Percentiles rank a stretch among this genome's conserved stretches.
Evolutionary conservation across 2,888 invertebrate species (phyloP).

Genomic region (Oithona nana): DNA sequence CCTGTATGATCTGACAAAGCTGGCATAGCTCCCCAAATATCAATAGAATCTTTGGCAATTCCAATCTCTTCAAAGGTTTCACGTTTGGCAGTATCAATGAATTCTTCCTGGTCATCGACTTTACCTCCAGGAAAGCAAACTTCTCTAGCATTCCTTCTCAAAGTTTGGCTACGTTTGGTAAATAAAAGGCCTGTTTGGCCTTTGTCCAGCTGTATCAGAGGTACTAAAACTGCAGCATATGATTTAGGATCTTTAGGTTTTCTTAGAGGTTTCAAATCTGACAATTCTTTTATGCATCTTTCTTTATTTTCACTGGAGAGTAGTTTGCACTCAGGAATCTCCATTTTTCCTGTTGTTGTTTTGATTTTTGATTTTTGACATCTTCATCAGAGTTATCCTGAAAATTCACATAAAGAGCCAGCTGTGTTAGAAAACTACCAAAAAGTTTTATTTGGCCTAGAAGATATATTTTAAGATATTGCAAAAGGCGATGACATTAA

Average conservation of each 20-base stretch:
- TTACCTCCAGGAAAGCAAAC: conserved; percentile 15
- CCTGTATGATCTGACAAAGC: not conserved
- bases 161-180: not conserved
- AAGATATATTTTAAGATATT: too few species aligned
- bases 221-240: not conserved
- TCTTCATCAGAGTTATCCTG: too few species aligned
- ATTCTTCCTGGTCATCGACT: conserved; percentile 5
- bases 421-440: too few species aligned
- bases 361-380: too few species aligned
- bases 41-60: not conserved
- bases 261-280: not conserved
- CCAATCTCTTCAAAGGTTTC: conserved; percentile 6
- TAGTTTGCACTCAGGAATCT: too few species aligned
- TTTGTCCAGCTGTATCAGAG: not conserved
- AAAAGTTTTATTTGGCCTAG: too few species aligned
- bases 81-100: not conserved
- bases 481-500: too few species aligned
- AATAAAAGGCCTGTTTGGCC: not conserved
- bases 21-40: not conserved
- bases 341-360: too few species aligned
- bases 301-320: not conserved
- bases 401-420: too few species aligned
- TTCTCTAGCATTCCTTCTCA: conserved; percentile 1
- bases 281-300: not conserved
- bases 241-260: not conserved